Base-by-base conservation (phyloP, 2,888 invertebrate genomes). In the Neria commutata region DNA sequence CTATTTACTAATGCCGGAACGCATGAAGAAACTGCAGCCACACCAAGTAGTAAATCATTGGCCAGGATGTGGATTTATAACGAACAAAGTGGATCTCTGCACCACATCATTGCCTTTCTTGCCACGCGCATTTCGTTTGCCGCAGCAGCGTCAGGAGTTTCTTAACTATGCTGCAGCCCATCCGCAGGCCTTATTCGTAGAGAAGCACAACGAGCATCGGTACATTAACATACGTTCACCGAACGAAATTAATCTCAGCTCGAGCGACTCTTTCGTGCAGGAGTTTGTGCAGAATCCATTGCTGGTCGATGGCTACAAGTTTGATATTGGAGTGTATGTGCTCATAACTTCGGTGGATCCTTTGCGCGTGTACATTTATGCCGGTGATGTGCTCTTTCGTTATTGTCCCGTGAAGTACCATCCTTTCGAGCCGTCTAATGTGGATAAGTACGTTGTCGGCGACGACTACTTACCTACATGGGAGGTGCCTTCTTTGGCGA, bases 321-420 rank as follows among this genome's bases (percentile, higher is more conserved):
- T 98, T 82, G 98, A 98, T 82, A 92, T 98, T 79, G 98, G 98
- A 8, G 88, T 98, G 58, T 98, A 98, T 77, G 92, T 93, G 0
- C 89, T 91, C 1, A 83, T 98, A 19, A 97, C 96, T 0, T 97
- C 95, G 0, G 85, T 98, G 1, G 87, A 94, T 81, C 98, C 98
- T 1, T 82, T 98, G 21, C 85, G 96, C 66, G 88, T 91, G 1
- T 98, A 98, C 77, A 89, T 91, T 72, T 94, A 94, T 75, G 91
- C 91, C 76, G 93, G 91, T 2, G 98, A 98, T 75, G 89, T 92
- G 8, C 83, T 98, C 6, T 90, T 98, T 75, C 89, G 94, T 64
- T 98, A 95, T 81, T 98, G 98, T 73, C 88, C 93, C 0, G 86
- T 87, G 1, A 88, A 92, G 69, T 98, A 98, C 80, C 86, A 95